These are phyloP conservation scores for Bibio marci DNA, from an alignment of 2,888 invertebrate genomes.

Conservation along the genomic window DNA sequence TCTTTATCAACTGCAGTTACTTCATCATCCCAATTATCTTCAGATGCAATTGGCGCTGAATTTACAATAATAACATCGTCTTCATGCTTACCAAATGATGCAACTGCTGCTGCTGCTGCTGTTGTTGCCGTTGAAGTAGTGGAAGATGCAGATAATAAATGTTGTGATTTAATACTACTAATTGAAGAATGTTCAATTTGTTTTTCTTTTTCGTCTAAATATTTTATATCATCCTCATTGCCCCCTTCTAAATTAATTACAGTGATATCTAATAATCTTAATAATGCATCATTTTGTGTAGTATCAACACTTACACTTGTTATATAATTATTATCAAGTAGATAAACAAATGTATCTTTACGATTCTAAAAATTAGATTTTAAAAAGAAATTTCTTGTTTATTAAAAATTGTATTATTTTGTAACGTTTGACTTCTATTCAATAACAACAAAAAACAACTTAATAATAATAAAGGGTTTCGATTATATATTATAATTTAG, in stretches of 20 bases:
- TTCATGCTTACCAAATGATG: background rate
- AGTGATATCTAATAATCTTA: conserved; percentile 84
- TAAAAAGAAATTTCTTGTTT: no score
- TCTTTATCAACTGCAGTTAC: no score
- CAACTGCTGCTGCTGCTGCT: background rate
- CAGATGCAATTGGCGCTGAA: conserved; percentile 6
- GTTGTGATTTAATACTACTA: no score
- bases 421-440: no score
- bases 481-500: no score
- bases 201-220: conserved; percentile 49
- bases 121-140: background rate
- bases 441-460: no score
- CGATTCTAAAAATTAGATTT: conserved; percentile 42
- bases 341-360: conserved; percentile 72
- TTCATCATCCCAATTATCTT: conserved; percentile 5
- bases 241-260: conserved; percentile 94
- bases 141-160: background rate
- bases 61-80: conserved; percentile 11
- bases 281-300: conserved; percentile 61
- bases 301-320: conserved; percentile 71
- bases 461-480: no score
- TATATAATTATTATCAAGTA: conserved; percentile 56
- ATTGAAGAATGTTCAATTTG: background rate
- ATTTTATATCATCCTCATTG: conserved; percentile 69
- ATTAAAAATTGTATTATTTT: no score